Conservation (phyloP, 1,140 invertebrate genomes). For the Whitmania pigra region DNA sequence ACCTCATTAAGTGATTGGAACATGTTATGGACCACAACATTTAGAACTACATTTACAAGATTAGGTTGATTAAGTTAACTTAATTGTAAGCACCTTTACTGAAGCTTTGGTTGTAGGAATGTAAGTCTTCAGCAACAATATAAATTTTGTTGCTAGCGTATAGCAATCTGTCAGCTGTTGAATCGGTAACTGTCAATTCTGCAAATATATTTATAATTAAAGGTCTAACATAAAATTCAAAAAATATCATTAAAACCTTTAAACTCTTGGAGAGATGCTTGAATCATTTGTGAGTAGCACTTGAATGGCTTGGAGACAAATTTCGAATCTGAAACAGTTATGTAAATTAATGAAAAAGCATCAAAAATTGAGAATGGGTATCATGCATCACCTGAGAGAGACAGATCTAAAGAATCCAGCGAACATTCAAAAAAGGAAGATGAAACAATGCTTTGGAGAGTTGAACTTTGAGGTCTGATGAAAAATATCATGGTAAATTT, state of each 20-base stretch:
- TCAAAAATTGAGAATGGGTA: too few species aligned
- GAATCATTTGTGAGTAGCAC: not conserved
- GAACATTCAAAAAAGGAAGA: not conserved
- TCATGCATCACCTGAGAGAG: not conserved
- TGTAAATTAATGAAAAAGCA: not conserved
- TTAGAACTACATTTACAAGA: not conserved
- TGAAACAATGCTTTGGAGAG: constrained; percentile 8
- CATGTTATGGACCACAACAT: too few species aligned
- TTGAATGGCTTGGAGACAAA: not conserved
- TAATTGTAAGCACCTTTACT: not conserved
- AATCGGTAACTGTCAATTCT: not conserved
- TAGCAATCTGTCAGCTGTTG: not conserved
- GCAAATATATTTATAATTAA: not conserved
- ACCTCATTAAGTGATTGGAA: too few species aligned
- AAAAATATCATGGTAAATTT: not conserved
- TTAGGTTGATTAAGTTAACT: not conserved
- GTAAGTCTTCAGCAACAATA: not conserved
- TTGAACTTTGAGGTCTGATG: not conserved
- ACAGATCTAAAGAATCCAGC: not conserved
- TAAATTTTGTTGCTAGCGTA: not conserved
- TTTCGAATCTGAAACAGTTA: not conserved
- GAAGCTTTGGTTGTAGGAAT: not conserved
- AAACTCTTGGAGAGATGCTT: not conserved
- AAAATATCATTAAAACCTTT: not conserved
- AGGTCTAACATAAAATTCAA: not conserved